Evolutionary conservation across 2,888 invertebrate genomes (phyloP).

Genomic region (Calameuta filiformis): DNA sequence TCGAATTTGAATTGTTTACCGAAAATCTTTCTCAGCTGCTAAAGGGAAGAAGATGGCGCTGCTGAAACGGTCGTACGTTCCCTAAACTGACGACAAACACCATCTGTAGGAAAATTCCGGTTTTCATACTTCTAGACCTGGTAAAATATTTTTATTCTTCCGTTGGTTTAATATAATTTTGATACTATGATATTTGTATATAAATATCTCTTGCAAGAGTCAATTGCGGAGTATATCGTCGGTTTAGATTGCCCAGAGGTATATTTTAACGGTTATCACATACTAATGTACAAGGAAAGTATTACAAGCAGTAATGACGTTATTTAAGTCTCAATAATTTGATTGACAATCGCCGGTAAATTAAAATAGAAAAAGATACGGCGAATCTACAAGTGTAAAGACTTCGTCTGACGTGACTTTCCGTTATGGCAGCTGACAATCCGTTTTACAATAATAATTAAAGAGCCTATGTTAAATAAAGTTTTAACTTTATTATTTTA

Average conservation of each 20-base stretch:
- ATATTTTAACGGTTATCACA: not conserved
- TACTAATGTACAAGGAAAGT: not conserved
- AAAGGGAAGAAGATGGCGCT: conserved; percentile 22
- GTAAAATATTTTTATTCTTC: not conserved
- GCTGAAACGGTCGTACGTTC: conserved; percentile 22
- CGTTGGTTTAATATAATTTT: not conserved
- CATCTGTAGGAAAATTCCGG: conserved; percentile 21
- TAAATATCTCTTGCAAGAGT: not conserved
- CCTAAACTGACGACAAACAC: conserved; percentile 18
- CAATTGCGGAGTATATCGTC: not conserved
- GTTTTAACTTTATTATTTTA: not conserved
- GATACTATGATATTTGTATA: not conserved
- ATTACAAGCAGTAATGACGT: not conserved
- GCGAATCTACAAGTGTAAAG: not conserved
- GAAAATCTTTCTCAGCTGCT: conserved; percentile 21
- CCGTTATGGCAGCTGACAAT: not conserved
- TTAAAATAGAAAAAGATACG: not conserved
- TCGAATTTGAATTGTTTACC: conserved; percentile 23
- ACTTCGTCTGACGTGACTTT: not conserved
- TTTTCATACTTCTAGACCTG: conserved; percentile 15
- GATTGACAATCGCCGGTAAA: not conserved
- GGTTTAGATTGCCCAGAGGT: not conserved
- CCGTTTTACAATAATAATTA: not conserved
- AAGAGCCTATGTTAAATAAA: not conserved
- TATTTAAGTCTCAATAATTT: not conserved